Percentiles rank a stretch among this genome's conserved stretches.
Evolutionary conservation across 2,888 invertebrate species (phyloP).

Genomic region (Drosophila buzzatii): DNA sequence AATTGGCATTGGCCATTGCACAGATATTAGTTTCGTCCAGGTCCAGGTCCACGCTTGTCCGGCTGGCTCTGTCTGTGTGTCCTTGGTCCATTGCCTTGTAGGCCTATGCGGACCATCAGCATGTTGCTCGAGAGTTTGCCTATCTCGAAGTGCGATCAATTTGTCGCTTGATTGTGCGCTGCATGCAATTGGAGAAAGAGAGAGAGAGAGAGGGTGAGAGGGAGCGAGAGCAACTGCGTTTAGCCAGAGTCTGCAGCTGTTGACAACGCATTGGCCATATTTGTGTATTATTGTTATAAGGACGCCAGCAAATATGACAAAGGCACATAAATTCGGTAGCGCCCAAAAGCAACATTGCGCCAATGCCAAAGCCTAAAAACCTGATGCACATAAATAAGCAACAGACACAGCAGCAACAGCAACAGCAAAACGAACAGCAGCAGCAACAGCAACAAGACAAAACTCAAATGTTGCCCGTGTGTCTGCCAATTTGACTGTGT

Average conservation of each 20-base stretch:
- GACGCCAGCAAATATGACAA: conserved; percentile 74
- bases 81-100: conserved; percentile 41
- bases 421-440: conserved; percentile 23
- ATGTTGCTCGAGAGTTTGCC: conserved; percentile 36
- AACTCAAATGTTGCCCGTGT: conserved; percentile 67
- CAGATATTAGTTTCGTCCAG: conserved; percentile 71
- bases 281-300: conserved; percentile 76
- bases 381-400: conserved; percentile 59
- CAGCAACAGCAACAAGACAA: conserved; percentile 34
- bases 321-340: conserved; percentile 79
- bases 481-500: conserved; percentile 65
- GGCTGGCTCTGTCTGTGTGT: conserved; percentile 4
- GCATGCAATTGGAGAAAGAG: neutral
- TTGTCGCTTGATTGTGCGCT: conserved; percentile 78
- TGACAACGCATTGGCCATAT: conserved; percentile 77
- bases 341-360: conserved; percentile 35
- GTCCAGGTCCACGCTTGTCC: neutral
- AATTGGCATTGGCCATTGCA: conserved; percentile 80
- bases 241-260: conserved; percentile 47
- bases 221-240: conserved; percentile 12
- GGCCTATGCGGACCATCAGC: conserved; percentile 47
- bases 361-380: conserved; percentile 18
- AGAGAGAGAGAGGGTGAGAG: neutral
- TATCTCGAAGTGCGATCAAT: conserved; percentile 76
- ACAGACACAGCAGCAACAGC: conserved; percentile 35